Evolutionary conservation across 2,888 invertebrate genomes (phyloP).

Genomic region (Eilema caniola): DNA sequence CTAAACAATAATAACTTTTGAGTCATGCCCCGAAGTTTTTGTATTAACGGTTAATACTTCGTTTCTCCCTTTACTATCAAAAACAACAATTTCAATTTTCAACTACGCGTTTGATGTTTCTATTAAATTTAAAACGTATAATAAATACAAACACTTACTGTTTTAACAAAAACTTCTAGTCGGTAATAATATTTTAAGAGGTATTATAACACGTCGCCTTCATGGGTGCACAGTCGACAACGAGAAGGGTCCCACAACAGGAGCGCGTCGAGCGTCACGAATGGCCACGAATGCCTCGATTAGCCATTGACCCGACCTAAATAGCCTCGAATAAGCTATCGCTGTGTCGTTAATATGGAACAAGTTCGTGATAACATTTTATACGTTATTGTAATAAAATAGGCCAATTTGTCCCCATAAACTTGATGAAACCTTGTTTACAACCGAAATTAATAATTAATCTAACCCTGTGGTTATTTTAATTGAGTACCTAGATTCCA

Average conservation of each 20-base stretch:
- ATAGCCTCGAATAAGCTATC: slow-evolving; percentile 73
- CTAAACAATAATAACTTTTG: too few relatives aligned
- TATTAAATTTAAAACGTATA: neutral
- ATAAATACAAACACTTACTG: neutral
- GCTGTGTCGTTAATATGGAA: slow-evolving; percentile 69
- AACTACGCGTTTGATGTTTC: neutral
- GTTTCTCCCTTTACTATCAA: neutral
- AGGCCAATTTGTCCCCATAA: slow-evolving; percentile 57
- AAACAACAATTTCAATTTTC: neutral
- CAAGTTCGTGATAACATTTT: slow-evolving; percentile 67
- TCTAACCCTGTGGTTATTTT: neutral
- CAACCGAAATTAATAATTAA: neutral
- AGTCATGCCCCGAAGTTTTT: too few relatives aligned
- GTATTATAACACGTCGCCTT: slow-evolving; percentile 35
- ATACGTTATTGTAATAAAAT: slow-evolving; percentile 59
- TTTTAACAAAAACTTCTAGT: slow-evolving; percentile 10
- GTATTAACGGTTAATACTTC: neutral
- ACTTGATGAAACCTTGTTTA: slow-evolving; percentile 43
- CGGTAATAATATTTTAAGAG: slow-evolving; percentile 34
- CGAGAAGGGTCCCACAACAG: slow-evolving; percentile 57
- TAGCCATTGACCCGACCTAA: slow-evolving; percentile 79
- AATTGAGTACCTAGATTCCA: neutral
- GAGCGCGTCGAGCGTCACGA: slow-evolving; percentile 58
- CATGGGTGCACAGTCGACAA: slow-evolving; percentile 40
- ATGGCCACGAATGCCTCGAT: slow-evolving; percentile 60